A percentile compares a stretch with the other conserved stretches of the same genome.
These are phyloP conservation scores for Metacarcinus magister DNA, from an alignment of 2,888 invertebrate genomes.

Conservation along the genomic window DNA sequence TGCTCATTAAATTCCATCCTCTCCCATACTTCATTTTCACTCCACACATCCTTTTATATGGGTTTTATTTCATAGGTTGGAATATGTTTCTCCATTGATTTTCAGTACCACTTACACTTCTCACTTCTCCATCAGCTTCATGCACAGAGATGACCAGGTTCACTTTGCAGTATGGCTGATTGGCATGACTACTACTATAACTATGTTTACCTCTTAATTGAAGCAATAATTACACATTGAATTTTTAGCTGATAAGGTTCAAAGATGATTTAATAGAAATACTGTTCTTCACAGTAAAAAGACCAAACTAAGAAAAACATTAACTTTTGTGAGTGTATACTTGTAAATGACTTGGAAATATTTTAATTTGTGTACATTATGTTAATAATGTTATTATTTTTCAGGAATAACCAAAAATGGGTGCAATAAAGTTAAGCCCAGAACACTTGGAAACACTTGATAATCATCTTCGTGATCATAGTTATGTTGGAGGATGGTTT, in stretches of 20 bases:
- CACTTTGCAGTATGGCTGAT: no score
- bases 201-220: background rate
- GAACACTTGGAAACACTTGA: slow-evolving; percentile 63
- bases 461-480: slow-evolving; percentile 59
- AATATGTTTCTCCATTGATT: background rate
- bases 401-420: slow-evolving; percentile 69
- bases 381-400: slow-evolving; percentile 31
- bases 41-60: background rate
- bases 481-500: slow-evolving; percentile 72
- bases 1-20: no score
- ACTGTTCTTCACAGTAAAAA: no score
- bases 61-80: background rate
- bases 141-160: no score
- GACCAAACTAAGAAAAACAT: no score
- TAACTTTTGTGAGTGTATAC: no score
- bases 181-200: no score
- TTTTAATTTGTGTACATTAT: background rate
- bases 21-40: background rate
- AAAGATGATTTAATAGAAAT: background rate
- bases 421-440: background rate
- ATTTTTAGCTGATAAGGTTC: background rate
- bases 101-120: background rate
- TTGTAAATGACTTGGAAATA: no score
- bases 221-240: background rate
- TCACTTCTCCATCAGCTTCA: background rate